phyloP scores from a whole-genome alignment of 2,113 vertebrate genomes.

The Gymnocephalus cernua region DNA sequence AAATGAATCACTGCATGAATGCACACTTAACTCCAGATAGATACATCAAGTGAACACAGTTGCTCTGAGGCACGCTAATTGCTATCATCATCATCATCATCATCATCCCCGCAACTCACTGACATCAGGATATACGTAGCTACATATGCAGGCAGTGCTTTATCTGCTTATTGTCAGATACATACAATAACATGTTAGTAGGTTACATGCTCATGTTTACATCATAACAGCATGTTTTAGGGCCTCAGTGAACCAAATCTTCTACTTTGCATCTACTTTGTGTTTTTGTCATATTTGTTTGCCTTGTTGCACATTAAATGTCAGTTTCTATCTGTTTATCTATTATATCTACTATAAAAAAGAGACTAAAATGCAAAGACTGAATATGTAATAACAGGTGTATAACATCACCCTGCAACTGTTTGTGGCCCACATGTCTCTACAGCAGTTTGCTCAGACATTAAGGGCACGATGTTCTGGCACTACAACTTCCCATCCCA shows the following conservation, averaged over 20 bases:
- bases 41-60: constrained; percentile 68
- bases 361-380: background rate
- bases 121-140: constrained; percentile 25
- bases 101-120: constrained; percentile 26
- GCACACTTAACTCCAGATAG: constrained; percentile 59
- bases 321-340: background rate
- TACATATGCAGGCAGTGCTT: constrained; percentile 24
- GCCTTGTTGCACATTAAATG: background rate
- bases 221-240: background rate
- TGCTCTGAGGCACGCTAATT: constrained; percentile 63
- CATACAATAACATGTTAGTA: constrained; percentile 5
- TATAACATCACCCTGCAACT: constrained; percentile 10
- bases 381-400: constrained; percentile 5
- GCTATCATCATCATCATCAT: constrained; percentile 66
- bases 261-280: background rate
- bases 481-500: constrained; percentile 62
- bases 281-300: background rate
- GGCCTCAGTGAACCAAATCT: constrained; percentile 5
- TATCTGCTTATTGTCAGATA: constrained; percentile 34
- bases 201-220: background rate
- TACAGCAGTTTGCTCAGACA: constrained; percentile 38
- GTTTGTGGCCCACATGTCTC: constrained; percentile 23
- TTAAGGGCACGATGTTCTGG: constrained; percentile 47
- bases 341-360: background rate
- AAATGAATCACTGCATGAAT: constrained; percentile 65